Evolutionary conservation across 2,113 vertebrate genomes (phyloP).

Genomic region (human): DNA sequence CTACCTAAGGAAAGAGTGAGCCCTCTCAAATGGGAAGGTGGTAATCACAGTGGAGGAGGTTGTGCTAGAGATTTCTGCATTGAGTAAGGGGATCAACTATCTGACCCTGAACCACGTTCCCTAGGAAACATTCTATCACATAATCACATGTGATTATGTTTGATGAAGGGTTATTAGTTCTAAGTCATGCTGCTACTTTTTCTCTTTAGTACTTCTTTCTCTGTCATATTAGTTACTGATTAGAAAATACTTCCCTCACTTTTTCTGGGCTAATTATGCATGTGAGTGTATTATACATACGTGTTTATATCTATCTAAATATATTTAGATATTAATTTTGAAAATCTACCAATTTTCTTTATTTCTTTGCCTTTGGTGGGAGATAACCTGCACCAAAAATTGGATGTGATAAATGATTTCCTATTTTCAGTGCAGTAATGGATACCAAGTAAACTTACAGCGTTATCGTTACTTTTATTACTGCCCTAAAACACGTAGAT

Average conservation of each 20-base stretch:
- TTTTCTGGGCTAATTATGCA: not conserved
- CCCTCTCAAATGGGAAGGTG: accelerated
- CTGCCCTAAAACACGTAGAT: not conserved
- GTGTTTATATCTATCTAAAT: not conserved
- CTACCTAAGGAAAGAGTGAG: not conserved
- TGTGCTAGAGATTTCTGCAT: not conserved
- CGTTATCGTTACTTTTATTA: not conserved
- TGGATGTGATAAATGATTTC: not conserved
- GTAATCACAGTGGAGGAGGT: not conserved
- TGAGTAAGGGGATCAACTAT: not conserved
- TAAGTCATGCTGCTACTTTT: not conserved
- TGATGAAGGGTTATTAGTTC: not conserved
- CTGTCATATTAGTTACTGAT: not conserved
- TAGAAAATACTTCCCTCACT: not conserved
- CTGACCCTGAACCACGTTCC: not conserved
- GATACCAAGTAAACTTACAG: accelerated
- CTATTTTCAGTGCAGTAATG: not conserved
- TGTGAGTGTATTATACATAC: not conserved
- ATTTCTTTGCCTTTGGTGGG: not conserved
- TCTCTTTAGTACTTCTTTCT: not conserved
- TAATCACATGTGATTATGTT: not conserved
- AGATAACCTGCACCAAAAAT: not conserved
- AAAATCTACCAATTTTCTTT: not conserved
- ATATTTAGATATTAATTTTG: not conserved
- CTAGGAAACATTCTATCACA: not conserved